Percentiles rank a stretch among this genome's conserved stretches.
phyloP scores from a whole-genome alignment of 2,888 invertebrate genomes.

The Phasia obesa region DNA sequence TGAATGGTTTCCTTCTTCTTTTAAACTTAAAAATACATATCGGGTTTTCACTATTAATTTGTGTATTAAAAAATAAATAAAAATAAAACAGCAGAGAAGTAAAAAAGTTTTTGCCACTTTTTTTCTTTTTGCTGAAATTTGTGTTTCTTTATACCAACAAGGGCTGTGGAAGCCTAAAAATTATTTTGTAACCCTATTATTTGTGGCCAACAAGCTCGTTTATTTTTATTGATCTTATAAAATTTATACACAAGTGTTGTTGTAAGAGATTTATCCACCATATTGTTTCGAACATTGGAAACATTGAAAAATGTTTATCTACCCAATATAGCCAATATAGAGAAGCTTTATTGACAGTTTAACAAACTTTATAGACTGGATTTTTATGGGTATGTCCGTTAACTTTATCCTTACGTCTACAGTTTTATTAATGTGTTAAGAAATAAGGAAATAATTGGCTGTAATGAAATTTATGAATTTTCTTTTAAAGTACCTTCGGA shows the following conservation, averaged over 20 bases:
- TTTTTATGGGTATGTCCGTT: too few species aligned
- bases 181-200: not conserved
- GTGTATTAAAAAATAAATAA: not conserved
- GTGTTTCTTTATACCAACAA: too few species aligned
- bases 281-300: conserved; percentile 9
- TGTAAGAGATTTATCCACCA: conserved; percentile 29
- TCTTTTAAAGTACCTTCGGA: too few species aligned
- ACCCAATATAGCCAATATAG: too few species aligned
- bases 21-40: conserved; percentile 7
- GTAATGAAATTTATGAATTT: too few species aligned
- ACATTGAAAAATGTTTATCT: too few species aligned
- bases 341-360: too few species aligned
- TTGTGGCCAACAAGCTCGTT: conserved; percentile 36
- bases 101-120: conserved; percentile 33
- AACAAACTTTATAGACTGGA: too few species aligned
- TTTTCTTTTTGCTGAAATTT: too few species aligned
- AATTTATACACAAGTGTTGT: conserved; percentile 1
- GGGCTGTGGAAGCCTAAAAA: not conserved
- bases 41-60: conserved; percentile 24
- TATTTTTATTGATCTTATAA: not conserved
- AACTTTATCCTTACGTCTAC: too few species aligned
- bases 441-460: too few species aligned
- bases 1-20: not conserved
- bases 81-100: not conserved
- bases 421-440: too few species aligned